These are phyloP conservation scores for Trichopoda pennipes DNA, from an alignment of 2,888 invertebrate species.

Conservation along the genomic window DNA sequence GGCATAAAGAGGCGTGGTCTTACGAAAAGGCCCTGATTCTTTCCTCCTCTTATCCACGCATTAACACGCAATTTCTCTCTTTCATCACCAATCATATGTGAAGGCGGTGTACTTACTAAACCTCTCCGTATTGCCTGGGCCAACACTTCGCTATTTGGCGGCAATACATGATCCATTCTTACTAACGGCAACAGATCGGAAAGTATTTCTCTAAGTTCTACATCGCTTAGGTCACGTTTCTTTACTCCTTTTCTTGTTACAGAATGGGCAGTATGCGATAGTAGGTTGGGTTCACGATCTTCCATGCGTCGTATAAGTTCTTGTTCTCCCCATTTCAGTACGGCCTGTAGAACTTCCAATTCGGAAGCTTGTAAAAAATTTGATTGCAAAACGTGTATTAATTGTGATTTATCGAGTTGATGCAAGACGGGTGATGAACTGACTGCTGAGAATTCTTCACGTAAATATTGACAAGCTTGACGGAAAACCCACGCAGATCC, in stretches of 20 bases:
- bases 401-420: slow-evolving; percentile 88
- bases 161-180: slow-evolving; percentile 93
- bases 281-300: slow-evolving; percentile 93
- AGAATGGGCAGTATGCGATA: slow-evolving; percentile 96
- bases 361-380: slow-evolving; percentile 93
- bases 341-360: slow-evolving; percentile 92
- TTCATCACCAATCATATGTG: slow-evolving; percentile 91
- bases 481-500: slow-evolving; percentile 95
- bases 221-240: slow-evolving; percentile 91
- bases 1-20: slow-evolving; percentile 96
- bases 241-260: slow-evolving; percentile 91
- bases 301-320: slow-evolving; percentile 91
- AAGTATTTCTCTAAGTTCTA: slow-evolving; percentile 91
- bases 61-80: slow-evolving; percentile 85
- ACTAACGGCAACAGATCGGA: slow-evolving; percentile 92
- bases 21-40: slow-evolving; percentile 87
- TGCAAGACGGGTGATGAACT: slow-evolving; percentile 88
- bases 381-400: slow-evolving; percentile 88
- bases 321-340: slow-evolving; percentile 94
- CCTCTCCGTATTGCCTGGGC: slow-evolving; percentile 86
- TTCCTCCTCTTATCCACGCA: slow-evolving; percentile 90
- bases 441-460: slow-evolving; percentile 94
- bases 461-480: slow-evolving; percentile 93
- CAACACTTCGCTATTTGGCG: slow-evolving; percentile 90
- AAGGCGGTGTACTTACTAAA: slow-evolving; percentile 90